Conservation (phyloP, 1,140 invertebrate genomes). For the Globodera ellingtonae region DNA sequence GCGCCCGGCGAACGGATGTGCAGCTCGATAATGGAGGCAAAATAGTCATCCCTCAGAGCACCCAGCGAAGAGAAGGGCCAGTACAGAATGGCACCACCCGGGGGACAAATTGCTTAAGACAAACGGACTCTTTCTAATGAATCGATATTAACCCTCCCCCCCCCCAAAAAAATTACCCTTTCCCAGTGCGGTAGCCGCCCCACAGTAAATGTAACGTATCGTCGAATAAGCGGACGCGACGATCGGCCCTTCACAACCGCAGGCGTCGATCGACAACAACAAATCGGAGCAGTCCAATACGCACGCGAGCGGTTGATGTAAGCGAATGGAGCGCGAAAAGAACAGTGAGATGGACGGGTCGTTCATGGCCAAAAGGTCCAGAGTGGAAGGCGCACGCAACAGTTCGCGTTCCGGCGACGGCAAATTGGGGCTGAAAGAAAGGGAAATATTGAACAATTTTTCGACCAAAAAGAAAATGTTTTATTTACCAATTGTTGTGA, state of each 20-base stretch:
- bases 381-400: constrained; percentile 14
- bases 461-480: not conserved
- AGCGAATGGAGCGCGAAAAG: constrained; percentile 7
- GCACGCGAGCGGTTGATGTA: not conserved
- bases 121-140: not conserved
- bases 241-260: not conserved
- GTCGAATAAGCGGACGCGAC: constrained; percentile 32
- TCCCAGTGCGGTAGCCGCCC: constrained; percentile 10
- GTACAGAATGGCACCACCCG: constrained; percentile 31
- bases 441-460: not conserved
- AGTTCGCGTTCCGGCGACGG: constrained; percentile 21
- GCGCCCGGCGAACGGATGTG: constrained; percentile 24
- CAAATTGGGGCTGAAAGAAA: not conserved
- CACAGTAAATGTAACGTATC: constrained; percentile 35
- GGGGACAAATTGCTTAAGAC: constrained; percentile 28
- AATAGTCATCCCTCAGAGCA: constrained; percentile 34
- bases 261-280: constrained; percentile 8
- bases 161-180: not conserved
- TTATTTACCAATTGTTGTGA: constrained; percentile 1
- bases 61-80: constrained; percentile 33
- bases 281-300: constrained; percentile 38
- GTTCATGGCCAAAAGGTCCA: constrained; percentile 36
- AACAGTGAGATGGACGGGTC: constrained; percentile 23
- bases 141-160: not conserved
- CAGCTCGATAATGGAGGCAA: constrained; percentile 35